These are phyloP conservation scores for Platalea minor DNA, from an alignment of 2,797 vertebrate genomes.

Conservation along the genomic window DNA sequence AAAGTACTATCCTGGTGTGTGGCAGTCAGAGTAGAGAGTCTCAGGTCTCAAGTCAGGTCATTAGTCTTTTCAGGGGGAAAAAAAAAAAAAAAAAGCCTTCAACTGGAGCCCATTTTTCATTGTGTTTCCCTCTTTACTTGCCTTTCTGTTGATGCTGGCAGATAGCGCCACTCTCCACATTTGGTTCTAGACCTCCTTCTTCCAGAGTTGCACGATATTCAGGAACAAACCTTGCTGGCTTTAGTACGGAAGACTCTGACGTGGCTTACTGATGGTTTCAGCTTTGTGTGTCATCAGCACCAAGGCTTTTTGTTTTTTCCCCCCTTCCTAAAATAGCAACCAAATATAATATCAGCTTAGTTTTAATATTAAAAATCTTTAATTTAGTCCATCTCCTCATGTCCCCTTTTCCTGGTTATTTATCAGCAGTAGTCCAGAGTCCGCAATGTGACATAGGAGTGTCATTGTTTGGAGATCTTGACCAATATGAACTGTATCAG, in stretches of 20 bases:
- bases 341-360: neutral
- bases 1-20: neutral
- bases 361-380: neutral
- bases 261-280: neutral
- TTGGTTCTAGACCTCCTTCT: neutral
- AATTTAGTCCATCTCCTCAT: neutral
- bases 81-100: neutral
- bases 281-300: neutral
- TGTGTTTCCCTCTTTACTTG: neutral
- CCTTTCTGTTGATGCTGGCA: neutral
- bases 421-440: neutral
- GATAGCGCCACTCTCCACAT: rapidly evolving
- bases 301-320: neutral
- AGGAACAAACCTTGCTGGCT: neutral
- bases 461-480: neutral
- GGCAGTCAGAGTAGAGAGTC: neutral
- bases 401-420: neutral
- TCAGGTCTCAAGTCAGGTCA: neutral
- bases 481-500: rapidly evolving
- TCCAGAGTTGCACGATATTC: neutral
- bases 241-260: neutral
- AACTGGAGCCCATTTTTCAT: neutral
- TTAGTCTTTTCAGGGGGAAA: neutral
- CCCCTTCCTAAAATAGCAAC: neutral
- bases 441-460: rapidly evolving